Evolutionary conservation across 2,797 vertebrate genomes (phyloP).

Genomic region (Rhinatrema bivittatum): DNA sequence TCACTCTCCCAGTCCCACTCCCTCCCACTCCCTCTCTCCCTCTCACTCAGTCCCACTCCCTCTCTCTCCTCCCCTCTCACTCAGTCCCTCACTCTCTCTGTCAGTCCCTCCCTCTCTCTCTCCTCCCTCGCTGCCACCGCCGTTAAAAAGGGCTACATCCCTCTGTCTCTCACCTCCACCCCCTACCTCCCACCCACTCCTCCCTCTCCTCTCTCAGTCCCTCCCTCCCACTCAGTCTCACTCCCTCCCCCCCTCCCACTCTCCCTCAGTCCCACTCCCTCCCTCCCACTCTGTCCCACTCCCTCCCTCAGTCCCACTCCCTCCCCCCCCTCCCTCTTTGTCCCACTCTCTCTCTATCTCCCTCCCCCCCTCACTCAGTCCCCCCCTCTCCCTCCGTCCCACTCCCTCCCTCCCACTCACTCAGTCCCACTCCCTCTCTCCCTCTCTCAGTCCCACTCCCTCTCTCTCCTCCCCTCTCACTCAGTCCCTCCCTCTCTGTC

Average conservation of each 20-base stretch:
- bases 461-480: not conserved
- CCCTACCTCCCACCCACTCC: not conserved
- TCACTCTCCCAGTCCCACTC: too few relatives aligned
- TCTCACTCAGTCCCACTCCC: rapidly evolving
- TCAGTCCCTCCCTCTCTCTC: not conserved
- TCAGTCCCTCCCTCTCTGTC: not conserved
- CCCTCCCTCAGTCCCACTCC: too few relatives aligned
- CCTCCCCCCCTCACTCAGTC: rapidly evolving
- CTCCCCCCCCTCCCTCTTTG: rapidly evolving
- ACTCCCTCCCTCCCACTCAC: too few relatives aligned
- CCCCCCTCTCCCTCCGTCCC: too few relatives aligned
- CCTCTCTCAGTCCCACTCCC: not conserved
- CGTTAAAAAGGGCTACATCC: too few relatives aligned
- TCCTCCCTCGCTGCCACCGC: not conserved
- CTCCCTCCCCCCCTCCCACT: not conserved
- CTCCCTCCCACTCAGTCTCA: not conserved
- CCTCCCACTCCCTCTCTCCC: too few relatives aligned
- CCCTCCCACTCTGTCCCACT: too few relatives aligned
- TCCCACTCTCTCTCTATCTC: too few relatives aligned
- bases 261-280: not conserved
- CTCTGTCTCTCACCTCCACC: not conserved
- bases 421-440: not conserved
- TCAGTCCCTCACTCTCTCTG: too few relatives aligned
- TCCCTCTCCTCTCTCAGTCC: not conserved
- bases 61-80: too few relatives aligned